These are phyloP conservation scores for Aegotheles bennettii DNA, from an alignment of 2,113 vertebrate species.

Conservation along the genomic window DNA sequence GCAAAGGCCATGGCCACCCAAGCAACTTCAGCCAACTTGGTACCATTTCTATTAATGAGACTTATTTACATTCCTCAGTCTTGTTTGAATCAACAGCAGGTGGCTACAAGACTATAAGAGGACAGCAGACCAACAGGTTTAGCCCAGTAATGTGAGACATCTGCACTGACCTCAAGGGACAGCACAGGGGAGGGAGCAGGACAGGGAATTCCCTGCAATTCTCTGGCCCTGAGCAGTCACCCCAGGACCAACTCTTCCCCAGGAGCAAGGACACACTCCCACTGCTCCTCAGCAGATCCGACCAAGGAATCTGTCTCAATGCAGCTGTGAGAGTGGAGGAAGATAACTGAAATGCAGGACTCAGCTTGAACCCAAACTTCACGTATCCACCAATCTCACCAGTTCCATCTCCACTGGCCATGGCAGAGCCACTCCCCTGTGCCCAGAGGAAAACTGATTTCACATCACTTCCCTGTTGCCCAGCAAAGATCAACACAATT, in stretches of 20 bases:
- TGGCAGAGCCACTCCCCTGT: accelerated
- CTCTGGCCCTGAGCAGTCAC: not conserved
- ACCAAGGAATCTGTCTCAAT: not conserved
- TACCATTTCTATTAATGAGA: accelerated
- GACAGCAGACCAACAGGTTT: not conserved
- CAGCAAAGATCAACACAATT: not conserved
- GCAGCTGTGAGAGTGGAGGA: not conserved
- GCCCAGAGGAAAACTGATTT: not conserved
- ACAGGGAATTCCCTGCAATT: not conserved
- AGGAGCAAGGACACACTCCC: too few species aligned
- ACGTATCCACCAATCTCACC: not conserved
- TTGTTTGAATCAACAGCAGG: not conserved
- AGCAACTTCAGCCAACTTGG: too few species aligned
- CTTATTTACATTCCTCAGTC: not conserved
- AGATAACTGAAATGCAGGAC: not conserved
- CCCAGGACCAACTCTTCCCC: not conserved
- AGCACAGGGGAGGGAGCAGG: not conserved
- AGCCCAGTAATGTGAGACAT: accelerated
- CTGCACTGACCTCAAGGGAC: not conserved
- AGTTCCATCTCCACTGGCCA: not conserved
- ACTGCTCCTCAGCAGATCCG: not conserved
- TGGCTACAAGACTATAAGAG: not conserved
- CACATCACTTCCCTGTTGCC: not conserved
- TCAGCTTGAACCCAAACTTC: not conserved
- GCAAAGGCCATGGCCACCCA: not conserved